These are phyloP conservation scores for Rynchops niger DNA, from an alignment of 2,113 vertebrate species.

Conservation along the genomic window DNA sequence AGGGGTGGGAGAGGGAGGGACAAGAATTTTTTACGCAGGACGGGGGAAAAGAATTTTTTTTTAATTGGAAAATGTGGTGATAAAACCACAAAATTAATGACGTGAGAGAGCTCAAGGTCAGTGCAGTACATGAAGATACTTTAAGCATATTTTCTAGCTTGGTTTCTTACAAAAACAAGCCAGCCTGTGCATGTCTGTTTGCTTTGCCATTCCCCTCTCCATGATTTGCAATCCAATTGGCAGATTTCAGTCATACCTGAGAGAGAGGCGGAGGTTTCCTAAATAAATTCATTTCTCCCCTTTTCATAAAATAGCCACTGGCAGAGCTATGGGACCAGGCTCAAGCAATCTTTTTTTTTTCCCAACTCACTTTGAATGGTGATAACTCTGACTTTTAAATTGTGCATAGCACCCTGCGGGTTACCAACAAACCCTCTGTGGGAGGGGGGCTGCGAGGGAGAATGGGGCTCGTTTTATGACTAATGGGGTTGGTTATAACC, in stretches of 20 bases:
- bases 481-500: background rate
- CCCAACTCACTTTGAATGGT: background rate
- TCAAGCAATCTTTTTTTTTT: background rate
- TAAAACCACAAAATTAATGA: conserved; percentile 56
- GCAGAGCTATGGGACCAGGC: background rate
- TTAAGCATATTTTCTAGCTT: background rate
- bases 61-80: conserved; percentile 19
- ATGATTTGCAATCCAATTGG: background rate
- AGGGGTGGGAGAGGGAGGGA: background rate
- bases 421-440: background rate
- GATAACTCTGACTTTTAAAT: too few species aligned
- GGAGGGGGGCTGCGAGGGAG: background rate
- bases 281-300: background rate
- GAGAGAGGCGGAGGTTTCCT: background rate
- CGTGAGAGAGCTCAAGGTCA: conserved; percentile 26
- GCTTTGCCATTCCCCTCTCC: background rate
- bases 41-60: background rate
- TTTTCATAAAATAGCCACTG: background rate
- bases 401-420: fast-evolving
- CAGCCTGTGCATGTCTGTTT: background rate
- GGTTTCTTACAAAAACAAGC: background rate
- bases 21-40: background rate
- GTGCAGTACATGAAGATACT: background rate
- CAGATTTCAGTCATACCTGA: background rate
- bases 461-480: background rate